These are phyloP conservation scores for Brachypteracias leptosomus DNA, from an alignment of 2,113 vertebrate genomes.

Conservation along the genomic window DNA sequence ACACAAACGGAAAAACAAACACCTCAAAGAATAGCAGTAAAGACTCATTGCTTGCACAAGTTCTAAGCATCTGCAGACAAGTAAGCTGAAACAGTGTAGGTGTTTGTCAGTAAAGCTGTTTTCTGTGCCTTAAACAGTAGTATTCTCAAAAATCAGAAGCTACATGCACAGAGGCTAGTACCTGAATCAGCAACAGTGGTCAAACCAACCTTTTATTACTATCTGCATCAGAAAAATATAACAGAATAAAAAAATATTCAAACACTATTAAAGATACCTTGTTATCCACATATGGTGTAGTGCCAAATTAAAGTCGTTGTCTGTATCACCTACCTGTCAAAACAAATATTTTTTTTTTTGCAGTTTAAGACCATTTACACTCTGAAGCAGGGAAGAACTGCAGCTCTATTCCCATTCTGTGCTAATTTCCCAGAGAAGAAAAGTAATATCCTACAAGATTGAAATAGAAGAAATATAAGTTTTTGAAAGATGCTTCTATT, in stretches of 20 bases:
- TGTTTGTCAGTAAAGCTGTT: not conserved
- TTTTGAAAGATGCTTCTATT: not conserved
- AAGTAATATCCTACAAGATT: not conserved
- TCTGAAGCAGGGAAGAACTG: not conserved
- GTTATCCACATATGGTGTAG: not conserved
- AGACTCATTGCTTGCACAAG: not conserved
- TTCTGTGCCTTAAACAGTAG: not conserved
- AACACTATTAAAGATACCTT: not conserved
- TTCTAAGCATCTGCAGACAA: not conserved
- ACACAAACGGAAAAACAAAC: not conserved
- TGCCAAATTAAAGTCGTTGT: not conserved
- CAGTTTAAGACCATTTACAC: not conserved
- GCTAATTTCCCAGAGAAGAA: not conserved
- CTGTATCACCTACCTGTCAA: slow-evolving; percentile 7
- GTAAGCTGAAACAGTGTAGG: not conserved
- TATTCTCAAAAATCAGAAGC: not conserved
- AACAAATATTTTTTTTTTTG: not conserved
- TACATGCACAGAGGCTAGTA: not conserved
- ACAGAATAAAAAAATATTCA: not conserved
- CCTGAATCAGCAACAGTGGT: not conserved
- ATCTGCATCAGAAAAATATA: not conserved
- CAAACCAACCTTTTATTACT: not conserved
- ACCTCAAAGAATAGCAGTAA: not conserved
- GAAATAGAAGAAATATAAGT: not conserved
- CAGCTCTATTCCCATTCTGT: not conserved